phyloP scores from a whole-genome alignment of 2,113 vertebrate species.

The Ceyx melanurus region DNA sequence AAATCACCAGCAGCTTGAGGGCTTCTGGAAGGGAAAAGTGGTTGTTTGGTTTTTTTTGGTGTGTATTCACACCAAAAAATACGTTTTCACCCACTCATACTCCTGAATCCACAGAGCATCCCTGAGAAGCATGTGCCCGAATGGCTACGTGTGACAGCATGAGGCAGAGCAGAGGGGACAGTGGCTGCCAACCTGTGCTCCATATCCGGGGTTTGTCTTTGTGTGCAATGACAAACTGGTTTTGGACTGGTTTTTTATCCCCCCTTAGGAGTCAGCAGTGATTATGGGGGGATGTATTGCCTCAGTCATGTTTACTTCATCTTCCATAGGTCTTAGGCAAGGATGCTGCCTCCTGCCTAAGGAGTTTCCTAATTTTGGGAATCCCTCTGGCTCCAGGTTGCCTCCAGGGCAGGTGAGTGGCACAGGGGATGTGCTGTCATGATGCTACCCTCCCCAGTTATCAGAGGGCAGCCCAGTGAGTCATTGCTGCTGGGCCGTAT shows the following conservation, averaged over 20 bases:
- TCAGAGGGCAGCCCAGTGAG: not conserved
- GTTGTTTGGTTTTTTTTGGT: not conserved
- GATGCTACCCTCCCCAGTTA: not conserved
- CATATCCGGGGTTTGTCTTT: accelerated
- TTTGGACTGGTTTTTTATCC: not conserved
- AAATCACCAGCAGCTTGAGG: not conserved
- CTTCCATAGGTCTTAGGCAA: not conserved
- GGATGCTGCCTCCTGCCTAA: not conserved
- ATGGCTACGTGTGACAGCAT: not conserved
- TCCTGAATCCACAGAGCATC: not conserved
- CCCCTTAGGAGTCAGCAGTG: not conserved
- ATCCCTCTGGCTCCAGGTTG: not conserved
- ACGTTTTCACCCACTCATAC: accelerated
- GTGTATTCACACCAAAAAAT: no score
- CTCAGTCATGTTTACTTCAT: not conserved
- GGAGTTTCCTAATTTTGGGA: not conserved
- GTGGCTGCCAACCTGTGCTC: not conserved
- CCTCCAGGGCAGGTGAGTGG: not conserved
- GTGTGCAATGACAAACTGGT: not conserved
- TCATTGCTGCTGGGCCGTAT: accelerated
- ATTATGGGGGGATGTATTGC: not conserved
- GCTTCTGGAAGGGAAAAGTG: not conserved
- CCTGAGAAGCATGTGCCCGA: not conserved
- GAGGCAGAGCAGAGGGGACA: not conserved
- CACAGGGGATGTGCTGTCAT: not conserved